A percentile compares a stretch with the other conserved stretches of the same genome.
phyloP scores from a whole-genome alignment of 2,888 invertebrate genomes.

The Busseola fusca region DNA sequence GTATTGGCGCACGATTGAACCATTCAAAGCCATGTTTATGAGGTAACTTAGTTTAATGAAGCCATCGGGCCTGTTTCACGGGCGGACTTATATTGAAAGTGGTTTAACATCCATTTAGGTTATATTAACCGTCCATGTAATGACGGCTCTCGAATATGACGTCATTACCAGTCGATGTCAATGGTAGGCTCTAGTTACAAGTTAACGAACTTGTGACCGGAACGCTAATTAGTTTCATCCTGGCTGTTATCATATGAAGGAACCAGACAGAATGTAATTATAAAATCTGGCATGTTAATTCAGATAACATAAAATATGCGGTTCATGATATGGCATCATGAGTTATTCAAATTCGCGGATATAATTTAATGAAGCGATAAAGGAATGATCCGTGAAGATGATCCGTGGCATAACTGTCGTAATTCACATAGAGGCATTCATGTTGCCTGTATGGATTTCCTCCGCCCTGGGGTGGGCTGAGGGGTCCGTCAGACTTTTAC shows the following conservation, averaged over 20 bases:
- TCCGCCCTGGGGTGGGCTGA: too few species aligned
- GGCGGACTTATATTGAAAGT: conserved; percentile 19
- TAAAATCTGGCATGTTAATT: conserved; percentile 21
- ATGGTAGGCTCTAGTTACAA: conserved; percentile 32
- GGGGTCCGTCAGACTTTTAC: too few species aligned
- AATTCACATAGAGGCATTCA: background rate
- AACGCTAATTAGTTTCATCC: conserved; percentile 28
- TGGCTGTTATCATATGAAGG: conserved; percentile 1
- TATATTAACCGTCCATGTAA: conserved; percentile 3
- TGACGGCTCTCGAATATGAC: conserved; percentile 25
- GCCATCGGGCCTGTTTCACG: conserved; percentile 6
- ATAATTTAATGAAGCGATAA: conserved; percentile 11
- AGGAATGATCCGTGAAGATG: background rate
- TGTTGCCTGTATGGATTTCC: too few species aligned
- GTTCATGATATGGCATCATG: conserved; percentile 21
- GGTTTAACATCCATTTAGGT: conserved; percentile 18
- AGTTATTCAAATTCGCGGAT: conserved; percentile 34
- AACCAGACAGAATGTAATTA: conserved; percentile 4
- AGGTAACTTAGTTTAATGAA: conserved; percentile 50
- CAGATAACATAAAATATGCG: background rate
- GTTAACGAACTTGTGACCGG: conserved; percentile 34
- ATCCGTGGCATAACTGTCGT: too few species aligned
- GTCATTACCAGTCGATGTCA: conserved; percentile 29
- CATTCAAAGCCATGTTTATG: conserved; percentile 39
- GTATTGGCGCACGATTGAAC: conserved; percentile 12